A percentile compares a stretch with the other conserved stretches of the same genome.
Conservation (phyloP, 2,888 invertebrate species). For the Lycaena phlaeas region DNA sequence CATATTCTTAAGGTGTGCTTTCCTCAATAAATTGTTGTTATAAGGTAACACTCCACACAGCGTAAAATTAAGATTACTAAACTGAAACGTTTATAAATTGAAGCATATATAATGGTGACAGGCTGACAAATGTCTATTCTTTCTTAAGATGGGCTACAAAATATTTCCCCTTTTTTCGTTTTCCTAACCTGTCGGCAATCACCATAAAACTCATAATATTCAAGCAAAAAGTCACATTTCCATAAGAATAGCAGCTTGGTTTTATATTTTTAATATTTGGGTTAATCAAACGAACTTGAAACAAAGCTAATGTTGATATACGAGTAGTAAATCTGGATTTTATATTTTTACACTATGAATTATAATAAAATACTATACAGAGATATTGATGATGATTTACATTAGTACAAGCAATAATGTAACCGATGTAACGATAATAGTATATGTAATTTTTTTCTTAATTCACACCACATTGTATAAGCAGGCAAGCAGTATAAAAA, state of each 20-base stretch:
- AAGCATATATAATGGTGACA: not conserved
- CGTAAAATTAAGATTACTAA: conserved; percentile 4
- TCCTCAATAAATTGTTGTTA: no score
- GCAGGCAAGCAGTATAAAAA: no score
- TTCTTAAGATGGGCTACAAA: not conserved
- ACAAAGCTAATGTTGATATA: not conserved
- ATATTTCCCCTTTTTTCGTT: not conserved
- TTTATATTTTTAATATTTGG: not conserved
- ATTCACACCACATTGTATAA: no score
- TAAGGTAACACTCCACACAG: no score
- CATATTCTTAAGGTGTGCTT: no score
- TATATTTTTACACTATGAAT: not conserved
- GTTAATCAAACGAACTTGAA: not conserved
- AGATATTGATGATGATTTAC: no score
- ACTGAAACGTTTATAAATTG: conserved; percentile 1
- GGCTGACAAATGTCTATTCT: conserved; percentile 4
- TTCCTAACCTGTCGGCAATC: not conserved
- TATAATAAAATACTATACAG: no score
- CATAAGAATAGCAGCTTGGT: not conserved
- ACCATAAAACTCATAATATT: no score
- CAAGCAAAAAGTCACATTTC: not conserved
- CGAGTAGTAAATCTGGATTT: not conserved
- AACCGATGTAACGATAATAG: no score
- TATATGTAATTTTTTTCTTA: no score
- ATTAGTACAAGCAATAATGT: no score